Base-by-base conservation (phyloP, 2,113 vertebrate genomes). In the Clinocottus analis region DNA sequence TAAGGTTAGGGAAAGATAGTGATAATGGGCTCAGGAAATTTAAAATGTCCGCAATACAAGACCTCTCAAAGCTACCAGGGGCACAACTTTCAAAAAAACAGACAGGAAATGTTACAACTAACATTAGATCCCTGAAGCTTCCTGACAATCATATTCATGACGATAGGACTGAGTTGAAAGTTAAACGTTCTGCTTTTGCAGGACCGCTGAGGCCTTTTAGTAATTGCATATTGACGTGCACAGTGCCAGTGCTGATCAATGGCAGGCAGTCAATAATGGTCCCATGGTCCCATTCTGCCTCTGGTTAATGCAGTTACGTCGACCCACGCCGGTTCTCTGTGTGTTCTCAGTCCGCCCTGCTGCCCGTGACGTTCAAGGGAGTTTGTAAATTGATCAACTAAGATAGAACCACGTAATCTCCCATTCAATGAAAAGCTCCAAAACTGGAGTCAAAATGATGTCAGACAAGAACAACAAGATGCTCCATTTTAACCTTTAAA, bases 221-320 rank as follows among this genome's bases (percentile, higher is more conserved):
- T 60, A 2, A 9, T 72, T 31, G 33, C 13, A 51, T 39, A 66
- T 31, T 31, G 53, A 81, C 12, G 0, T 4, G 12, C 6, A n/a
- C 16, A 33, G 60, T 33, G 76, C 45, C 61, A 5, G 69, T 25
- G 51, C 25, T 31, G 74, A 77, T 85, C 80, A 13, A 80, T 77
- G 66, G 55, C 72, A 43, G 3, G 0, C 16, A 25, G 59, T 75
- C 65, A 64, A 47, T 79, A 11, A 12, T 4, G 39, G 41, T 17
- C 43, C 43, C 43, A 12, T 0, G 3, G 60, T 35, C 13, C 9
- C 43, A 49, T 43, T 60, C 64, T 53, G 35, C 65, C 31, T n/a
- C 0, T 0, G 67, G 47, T 33, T 61, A 14, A 77, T 29, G 1
- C 27, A 4, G 60, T 39, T 14, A 37, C 31, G 43, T n/a, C 39